Conservation (phyloP, 1,140 invertebrate species). For the Drosophila willistoni region DNA sequence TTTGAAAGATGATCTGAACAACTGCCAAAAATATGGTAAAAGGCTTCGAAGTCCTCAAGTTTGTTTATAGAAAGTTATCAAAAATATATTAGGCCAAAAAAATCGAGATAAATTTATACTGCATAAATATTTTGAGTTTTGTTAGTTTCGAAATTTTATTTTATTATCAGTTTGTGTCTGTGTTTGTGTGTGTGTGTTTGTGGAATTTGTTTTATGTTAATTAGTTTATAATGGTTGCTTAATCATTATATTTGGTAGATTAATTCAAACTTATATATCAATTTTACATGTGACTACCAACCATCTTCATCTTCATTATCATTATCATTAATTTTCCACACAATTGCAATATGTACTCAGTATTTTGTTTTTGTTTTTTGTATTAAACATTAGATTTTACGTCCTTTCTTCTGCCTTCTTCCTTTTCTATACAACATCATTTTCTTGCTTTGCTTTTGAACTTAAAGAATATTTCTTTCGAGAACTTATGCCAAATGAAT, state of each 20-base stretch:
- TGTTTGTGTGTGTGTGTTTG: slow-evolving; percentile 10
- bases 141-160: slow-evolving; percentile 51
- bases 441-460: slow-evolving; percentile 32
- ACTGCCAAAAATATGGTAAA: too few species aligned
- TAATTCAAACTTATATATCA: slow-evolving; percentile 68
- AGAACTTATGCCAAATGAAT: slow-evolving; percentile 53
- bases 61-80: too few species aligned
- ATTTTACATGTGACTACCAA: slow-evolving; percentile 72
- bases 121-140: too few species aligned
- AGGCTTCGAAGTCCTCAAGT: too few species aligned
- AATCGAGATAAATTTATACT: too few species aligned
- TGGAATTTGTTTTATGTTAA: slow-evolving; percentile 59
- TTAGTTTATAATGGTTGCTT: slow-evolving; percentile 53
- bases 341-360: slow-evolving; percentile 24
- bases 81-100: too few species aligned
- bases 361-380: not conserved
- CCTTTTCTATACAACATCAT: slow-evolving; percentile 45
- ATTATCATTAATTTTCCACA: slow-evolving; percentile 34
- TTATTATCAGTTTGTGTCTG: slow-evolving; percentile 51
- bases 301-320: slow-evolving; percentile 1
- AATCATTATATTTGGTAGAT: slow-evolving; percentile 68
- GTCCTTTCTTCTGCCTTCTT: slow-evolving; percentile 19
- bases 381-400: slow-evolving; percentile 40
- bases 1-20: too few species aligned
- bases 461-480: slow-evolving; percentile 54